Evolutionary conservation across 2,113 vertebrate species (phyloP).

Genomic region (Sinocyclocheilus maitianheensis): DNA sequence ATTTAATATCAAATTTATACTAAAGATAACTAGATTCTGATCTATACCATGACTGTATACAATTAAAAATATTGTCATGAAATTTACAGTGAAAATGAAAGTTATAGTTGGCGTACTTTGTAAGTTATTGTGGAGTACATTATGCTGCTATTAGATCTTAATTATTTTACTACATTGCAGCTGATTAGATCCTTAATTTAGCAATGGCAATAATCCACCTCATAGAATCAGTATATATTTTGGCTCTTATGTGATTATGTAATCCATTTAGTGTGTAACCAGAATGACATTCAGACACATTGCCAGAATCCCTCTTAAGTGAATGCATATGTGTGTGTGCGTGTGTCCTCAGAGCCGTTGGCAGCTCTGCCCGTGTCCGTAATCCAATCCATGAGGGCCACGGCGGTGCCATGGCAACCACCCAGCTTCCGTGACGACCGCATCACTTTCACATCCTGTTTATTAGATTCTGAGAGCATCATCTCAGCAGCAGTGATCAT

Average conservation of each 20-base stretch:
- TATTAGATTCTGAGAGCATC: not conserved
- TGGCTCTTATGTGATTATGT: not conserved
- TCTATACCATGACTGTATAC: too few species aligned
- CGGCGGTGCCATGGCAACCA: slow-evolving; percentile 11
- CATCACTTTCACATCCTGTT: slow-evolving; percentile 14
- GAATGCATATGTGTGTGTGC: not conserved
- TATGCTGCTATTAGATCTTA: not conserved
- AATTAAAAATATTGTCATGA: too few species aligned
- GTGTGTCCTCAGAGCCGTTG: not conserved
- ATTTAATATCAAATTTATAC: too few species aligned
- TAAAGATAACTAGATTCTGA: too few species aligned
- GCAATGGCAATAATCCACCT: not conserved
- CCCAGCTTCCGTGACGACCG: not conserved
- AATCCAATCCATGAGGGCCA: not conserved
- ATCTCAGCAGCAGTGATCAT: too few species aligned
- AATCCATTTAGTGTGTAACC: not conserved
- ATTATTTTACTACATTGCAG: not conserved
- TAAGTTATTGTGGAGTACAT: too few species aligned
- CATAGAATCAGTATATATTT: not conserved
- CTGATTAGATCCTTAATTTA: not conserved
- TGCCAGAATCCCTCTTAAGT: not conserved
- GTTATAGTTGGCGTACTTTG: too few species aligned
- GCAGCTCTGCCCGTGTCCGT: not conserved
- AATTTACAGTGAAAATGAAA: too few species aligned
- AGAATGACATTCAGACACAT: not conserved